Evolutionary conservation across 2,888 invertebrate species (phyloP).

Genomic region (Papilio protenor): DNA sequence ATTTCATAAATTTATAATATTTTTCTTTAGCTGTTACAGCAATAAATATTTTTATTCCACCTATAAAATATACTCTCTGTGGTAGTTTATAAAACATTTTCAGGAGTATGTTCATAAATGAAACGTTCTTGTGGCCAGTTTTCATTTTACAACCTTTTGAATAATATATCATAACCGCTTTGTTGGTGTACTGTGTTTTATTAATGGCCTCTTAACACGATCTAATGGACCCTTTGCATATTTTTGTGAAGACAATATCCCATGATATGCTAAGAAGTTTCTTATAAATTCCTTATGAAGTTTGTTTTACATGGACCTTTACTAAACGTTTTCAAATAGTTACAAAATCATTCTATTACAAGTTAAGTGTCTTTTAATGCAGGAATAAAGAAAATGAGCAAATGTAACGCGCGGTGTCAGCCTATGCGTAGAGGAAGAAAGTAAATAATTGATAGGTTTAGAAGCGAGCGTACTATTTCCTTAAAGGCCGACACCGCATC

Average conservation of each 20-base stretch:
- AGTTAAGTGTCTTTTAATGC: background rate
- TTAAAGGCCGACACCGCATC: no score
- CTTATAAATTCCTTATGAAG: background rate
- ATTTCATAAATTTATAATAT: conserved; percentile 21
- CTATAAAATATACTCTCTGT: conserved; percentile 39
- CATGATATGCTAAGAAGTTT: background rate
- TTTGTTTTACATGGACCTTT: background rate
- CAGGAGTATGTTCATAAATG: conserved; percentile 53
- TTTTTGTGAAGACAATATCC: conserved; percentile 37
- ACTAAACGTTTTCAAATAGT: background rate
- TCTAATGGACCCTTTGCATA: conserved; percentile 45
- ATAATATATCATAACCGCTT: conserved; percentile 55
- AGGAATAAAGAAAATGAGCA: background rate
- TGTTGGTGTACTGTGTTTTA: conserved; percentile 51
- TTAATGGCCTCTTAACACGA: conserved; percentile 55
- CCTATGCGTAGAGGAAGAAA: no score
- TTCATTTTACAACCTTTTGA: conserved; percentile 55
- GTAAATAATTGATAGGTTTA: no score
- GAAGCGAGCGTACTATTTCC: no score
- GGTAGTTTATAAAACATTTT: conserved; percentile 45
- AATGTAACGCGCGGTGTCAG: background rate
- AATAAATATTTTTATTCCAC: conserved; percentile 37
- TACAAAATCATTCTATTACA: background rate
- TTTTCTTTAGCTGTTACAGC: conserved; percentile 25
- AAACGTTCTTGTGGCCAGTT: conserved; percentile 54